These are phyloP conservation scores for Bucorvus abyssinicus DNA, from an alignment of 2,797 vertebrate genomes.

Conservation along the genomic window DNA sequence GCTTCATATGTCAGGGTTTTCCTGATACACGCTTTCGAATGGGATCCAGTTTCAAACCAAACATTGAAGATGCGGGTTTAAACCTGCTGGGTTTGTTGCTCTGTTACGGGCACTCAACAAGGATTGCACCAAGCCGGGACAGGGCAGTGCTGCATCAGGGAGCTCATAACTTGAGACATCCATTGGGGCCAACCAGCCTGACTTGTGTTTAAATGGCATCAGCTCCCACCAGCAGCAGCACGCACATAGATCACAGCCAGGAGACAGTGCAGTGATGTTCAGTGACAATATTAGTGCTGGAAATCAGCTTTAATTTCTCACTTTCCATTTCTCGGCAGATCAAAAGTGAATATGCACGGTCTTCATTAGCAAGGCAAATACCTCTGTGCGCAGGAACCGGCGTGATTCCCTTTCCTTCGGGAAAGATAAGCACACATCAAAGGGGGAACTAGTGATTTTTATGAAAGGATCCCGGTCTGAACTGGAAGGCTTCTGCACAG, in stretches of 20 bases:
- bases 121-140: not conserved
- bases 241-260: slow-evolving; percentile 40
- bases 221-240: slow-evolving; percentile 16
- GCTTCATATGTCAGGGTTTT: not conserved
- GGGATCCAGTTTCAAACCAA: not conserved
- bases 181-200: not conserved
- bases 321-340: slow-evolving; percentile 61
- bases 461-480: not conserved
- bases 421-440: not conserved
- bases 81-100: not conserved
- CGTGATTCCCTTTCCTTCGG: not conserved
- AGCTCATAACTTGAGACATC: not conserved
- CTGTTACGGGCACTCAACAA: not conserved
- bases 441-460: not conserved
- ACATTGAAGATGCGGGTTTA: not conserved
- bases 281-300: slow-evolving; percentile 57
- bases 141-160: not conserved
- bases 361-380: slow-evolving; percentile 70
- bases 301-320: slow-evolving; percentile 75
- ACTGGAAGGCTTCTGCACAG: not conserved
- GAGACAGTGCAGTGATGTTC: slow-evolving; percentile 46
- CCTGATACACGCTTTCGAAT: not conserved
- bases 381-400: not conserved
- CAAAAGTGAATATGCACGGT: slow-evolving; percentile 13
- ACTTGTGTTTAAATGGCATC: slow-evolving; percentile 3